Percentiles rank a stretch among this genome's conserved stretches.
These are phyloP conservation scores for Hemiscyllium ocellatum DNA, from an alignment of 2,113 vertebrate species.

Conservation along the genomic window DNA sequence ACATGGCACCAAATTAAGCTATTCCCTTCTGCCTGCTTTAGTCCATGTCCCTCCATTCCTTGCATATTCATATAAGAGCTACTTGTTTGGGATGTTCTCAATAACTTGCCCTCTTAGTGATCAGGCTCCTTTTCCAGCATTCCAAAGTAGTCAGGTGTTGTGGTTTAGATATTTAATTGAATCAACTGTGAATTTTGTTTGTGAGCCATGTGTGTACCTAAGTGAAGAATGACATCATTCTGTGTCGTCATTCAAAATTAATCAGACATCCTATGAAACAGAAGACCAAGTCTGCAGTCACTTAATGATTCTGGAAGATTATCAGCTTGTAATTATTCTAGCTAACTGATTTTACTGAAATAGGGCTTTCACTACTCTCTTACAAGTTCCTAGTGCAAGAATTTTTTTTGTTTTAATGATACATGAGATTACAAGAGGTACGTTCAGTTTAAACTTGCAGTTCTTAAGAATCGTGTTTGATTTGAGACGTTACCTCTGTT, in stretches of 20 bases:
- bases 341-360: conserved; percentile 7
- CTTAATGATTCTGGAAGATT: neutral
- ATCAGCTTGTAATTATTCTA: neutral
- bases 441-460: neutral
- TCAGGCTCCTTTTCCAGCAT: neutral
- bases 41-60: too few relatives aligned
- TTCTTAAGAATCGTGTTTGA: too few relatives aligned
- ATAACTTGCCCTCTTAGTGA: neutral
- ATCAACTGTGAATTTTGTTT: neutral
- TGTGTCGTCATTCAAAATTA: neutral
- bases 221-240: neutral
- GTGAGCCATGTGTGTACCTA: neutral
- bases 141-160: neutral
- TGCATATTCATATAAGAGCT: too few relatives aligned
- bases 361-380: neutral
- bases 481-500: too few relatives aligned
- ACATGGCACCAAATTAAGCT: too few relatives aligned
- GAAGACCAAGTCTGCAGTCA: neutral
- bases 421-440: neutral
- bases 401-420: neutral
- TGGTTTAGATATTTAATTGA: neutral
- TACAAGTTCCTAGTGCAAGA: neutral
- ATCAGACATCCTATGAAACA: neutral
- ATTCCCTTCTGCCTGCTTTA: too few relatives aligned
- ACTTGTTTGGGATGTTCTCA: neutral